A percentile compares a stretch with the other conserved stretches of the same genome.
Evolutionary conservation across 2,113 vertebrate species (phyloP).

Genomic region (Puntigrus tetrazona): DNA sequence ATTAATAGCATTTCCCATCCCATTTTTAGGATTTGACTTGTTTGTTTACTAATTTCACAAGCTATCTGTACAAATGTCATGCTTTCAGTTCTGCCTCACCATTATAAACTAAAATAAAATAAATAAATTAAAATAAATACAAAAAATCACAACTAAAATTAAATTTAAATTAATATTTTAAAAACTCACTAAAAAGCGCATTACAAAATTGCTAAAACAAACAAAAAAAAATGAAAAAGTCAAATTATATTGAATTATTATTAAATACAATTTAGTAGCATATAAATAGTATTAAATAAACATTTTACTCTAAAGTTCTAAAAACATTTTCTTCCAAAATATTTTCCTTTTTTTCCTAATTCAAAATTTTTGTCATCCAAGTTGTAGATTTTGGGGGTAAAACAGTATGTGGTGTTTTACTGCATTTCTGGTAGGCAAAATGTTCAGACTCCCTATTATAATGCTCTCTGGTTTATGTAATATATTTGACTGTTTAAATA

Average conservation of each 20-base stretch:
- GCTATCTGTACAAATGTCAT: not conserved
- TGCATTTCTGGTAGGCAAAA: not conserved
- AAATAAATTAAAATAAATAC: not conserved
- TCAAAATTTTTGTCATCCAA: not conserved
- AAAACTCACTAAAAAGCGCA: not conserved
- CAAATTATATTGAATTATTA: not conserved
- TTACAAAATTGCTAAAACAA: not conserved
- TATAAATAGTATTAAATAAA: not conserved
- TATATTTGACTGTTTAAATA: not conserved
- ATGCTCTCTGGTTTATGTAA: not conserved
- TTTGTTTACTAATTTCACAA: not conserved
- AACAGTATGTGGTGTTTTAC: not conserved
- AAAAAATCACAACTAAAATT: not conserved
- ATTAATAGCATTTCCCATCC: not conserved
- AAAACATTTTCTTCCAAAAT: not conserved
- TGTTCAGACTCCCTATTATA: not conserved
- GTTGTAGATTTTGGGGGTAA: not conserved
- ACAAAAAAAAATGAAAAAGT: not conserved
- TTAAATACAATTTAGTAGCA: not conserved
- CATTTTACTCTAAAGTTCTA: not conserved
- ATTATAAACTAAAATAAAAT: not conserved
- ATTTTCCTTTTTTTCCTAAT: not conserved
- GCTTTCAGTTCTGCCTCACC: not conserved
- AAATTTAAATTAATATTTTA: not conserved
- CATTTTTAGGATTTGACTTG: not conserved